phyloP scores from a whole-genome alignment of 2,888 invertebrate genomes.

The Myopa testacea region DNA sequence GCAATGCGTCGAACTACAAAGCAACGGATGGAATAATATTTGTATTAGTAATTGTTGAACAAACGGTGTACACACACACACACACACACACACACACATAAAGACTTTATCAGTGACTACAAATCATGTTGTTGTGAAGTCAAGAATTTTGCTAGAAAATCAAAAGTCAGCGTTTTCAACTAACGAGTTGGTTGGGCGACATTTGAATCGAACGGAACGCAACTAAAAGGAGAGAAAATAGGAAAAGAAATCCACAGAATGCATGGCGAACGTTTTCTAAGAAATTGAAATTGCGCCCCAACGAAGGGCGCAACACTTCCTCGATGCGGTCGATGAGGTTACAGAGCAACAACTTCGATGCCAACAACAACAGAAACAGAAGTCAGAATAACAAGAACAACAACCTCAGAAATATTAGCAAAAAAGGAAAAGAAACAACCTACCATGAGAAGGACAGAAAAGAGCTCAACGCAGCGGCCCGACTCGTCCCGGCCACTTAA shows the following conservation, averaged over 20 bases:
- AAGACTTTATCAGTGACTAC: neutral
- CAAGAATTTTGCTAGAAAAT: slow-evolving; percentile 27
- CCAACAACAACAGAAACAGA: neutral
- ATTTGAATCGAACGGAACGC: slow-evolving; percentile 35
- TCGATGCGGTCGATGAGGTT: neutral
- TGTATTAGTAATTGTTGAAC: slow-evolving; percentile 8
- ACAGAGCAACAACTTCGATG: neutral
- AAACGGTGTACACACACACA: neutral
- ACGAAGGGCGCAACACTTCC: neutral
- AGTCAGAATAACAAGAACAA: neutral
- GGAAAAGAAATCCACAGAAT: neutral
- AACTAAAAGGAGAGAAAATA: neutral
- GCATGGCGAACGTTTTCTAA: slow-evolving; percentile 32
- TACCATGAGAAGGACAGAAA: neutral
- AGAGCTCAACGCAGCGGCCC: neutral
- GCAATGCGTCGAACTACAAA: neutral
- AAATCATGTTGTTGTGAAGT: slow-evolving; percentile 2
- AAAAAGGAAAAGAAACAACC: neutral
- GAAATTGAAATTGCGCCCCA: slow-evolving; percentile 30
- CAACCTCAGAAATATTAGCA: neutral
- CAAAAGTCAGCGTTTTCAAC: slow-evolving; percentile 36
- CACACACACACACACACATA: slow-evolving; percentile 15
- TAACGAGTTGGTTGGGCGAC: slow-evolving; percentile 34
- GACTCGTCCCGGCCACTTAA: slow-evolving; percentile 21
- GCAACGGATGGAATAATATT: neutral